A percentile compares a stretch with the other conserved stretches of the same genome.
phyloP scores from a whole-genome alignment of 2,888 invertebrate species.

The Syrphus vitripennis region DNA sequence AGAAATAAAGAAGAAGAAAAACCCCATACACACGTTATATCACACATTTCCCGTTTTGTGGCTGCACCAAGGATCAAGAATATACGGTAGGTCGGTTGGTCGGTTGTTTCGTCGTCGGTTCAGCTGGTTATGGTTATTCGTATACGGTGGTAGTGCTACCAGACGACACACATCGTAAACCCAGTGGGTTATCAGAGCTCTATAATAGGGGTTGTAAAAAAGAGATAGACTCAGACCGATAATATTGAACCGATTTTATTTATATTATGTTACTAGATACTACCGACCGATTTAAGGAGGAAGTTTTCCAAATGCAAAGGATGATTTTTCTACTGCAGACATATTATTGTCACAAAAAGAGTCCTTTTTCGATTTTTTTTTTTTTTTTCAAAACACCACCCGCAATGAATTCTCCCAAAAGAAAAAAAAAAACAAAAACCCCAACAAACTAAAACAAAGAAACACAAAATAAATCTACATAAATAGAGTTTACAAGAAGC shows the following conservation, averaged over 20 bases:
- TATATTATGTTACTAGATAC: slow-evolving; percentile 1
- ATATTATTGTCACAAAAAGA: background rate
- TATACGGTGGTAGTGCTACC: slow-evolving; percentile 12
- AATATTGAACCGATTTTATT: slow-evolving; percentile 44
- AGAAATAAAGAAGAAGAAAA: background rate
- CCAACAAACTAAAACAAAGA: background rate
- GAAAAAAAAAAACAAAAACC: background rate
- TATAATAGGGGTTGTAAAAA: background rate
- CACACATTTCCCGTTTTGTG: slow-evolving; percentile 48
- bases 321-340: background rate
- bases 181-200: slow-evolving; percentile 15
- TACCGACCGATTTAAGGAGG: slow-evolving; percentile 2
- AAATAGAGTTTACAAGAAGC: slow-evolving; percentile 38
- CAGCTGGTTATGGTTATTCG: background rate
- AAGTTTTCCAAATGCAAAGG: background rate
- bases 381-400: background rate
- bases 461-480: background rate
- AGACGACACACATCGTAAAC: slow-evolving; percentile 40
- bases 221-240: slow-evolving; percentile 32
- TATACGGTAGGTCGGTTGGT: slow-evolving; percentile 12
- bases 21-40: slow-evolving; percentile 57
- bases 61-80: slow-evolving; percentile 53
- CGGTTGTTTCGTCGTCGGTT: background rate
- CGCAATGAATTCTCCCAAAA: background rate
- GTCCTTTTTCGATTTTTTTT: background rate